phyloP scores from a whole-genome alignment of 2,888 invertebrate genomes.

The Cloeon dipterum region DNA sequence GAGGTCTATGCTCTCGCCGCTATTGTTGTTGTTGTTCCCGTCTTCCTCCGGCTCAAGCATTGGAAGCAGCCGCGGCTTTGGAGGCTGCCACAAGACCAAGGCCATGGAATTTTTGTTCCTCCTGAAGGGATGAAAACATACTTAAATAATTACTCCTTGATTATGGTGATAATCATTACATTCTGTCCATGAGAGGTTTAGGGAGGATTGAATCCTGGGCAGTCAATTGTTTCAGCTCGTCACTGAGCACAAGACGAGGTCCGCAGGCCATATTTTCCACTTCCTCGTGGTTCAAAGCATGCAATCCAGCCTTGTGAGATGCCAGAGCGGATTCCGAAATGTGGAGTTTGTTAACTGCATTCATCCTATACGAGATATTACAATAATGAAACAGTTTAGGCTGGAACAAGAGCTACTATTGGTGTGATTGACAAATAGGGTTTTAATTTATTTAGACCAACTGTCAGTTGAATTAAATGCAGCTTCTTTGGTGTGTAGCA shows the following conservation, averaged over 20 bases:
- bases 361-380: neutral
- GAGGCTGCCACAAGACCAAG: conserved; percentile 59
- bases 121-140: conserved; percentile 17
- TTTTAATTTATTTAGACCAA: no score
- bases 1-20: conserved; percentile 2
- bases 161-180: neutral
- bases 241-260: neutral
- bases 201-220: neutral
- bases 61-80: conserved; percentile 12
- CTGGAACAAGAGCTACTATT: no score
- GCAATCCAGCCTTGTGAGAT: neutral
- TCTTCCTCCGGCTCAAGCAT: neutral
- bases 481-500: no score
- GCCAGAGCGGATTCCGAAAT: neutral
- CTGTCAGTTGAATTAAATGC: no score
- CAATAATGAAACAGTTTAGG: no score
- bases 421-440: no score
- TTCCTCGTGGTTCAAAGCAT: neutral
- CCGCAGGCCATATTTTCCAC: neutral
- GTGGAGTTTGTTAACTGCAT: neutral
- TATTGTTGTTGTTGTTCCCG: conserved; percentile 4
- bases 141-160: neutral
- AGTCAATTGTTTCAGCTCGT: neutral
- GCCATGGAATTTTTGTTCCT: conserved; percentile 53
- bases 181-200: neutral